Evolutionary conservation across 2,888 invertebrate species (phyloP), one percentile per base, ranked within the genome.

Genomic region (Steinernema carpocapsae): DNA sequence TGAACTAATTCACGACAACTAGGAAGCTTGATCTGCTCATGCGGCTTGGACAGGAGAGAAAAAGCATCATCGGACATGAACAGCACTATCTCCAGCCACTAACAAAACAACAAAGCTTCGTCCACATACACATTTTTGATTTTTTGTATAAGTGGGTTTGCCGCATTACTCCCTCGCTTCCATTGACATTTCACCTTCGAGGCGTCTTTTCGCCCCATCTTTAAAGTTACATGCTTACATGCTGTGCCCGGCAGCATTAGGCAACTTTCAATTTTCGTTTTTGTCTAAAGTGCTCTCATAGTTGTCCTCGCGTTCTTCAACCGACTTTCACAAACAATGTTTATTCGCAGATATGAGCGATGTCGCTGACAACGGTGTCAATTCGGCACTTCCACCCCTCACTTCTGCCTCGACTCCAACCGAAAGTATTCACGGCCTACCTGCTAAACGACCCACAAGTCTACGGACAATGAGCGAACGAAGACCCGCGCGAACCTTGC

Each of bases 271-370:
- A 43, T 43, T 43, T 43, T 7, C 43, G 43, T 14, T 14, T 14
- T 7, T 7, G 4, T 56, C 56, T n/a, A n/a, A n/a, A 4, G 19
- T 6, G 51, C 51, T 56, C 4, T 56, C 56, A 22, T 6, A 6
- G 56, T 26, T 10, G 7, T 24, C n/a, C 48, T 48, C 48, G 48
- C 48, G 10, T 17, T 48, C 10, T 19, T 48, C 48, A 17, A 43
- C 10, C 43, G 43, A 43, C 7, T 43, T 43, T 14, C 14, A 12
- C 7, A 7, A 43, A 7, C 56, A 22, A 56, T 19, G 56, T 56
- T 56, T 56, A 56, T 56, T 56, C 24, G 56, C 56, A 56, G 56
- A 56, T 56, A 56, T 56, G 56, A 56, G 56, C 56, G 56, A 56
- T 56, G 56, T 56, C 26, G 26, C 56, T 56, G 56, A 56, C 56